phyloP scores from a whole-genome alignment of 2,888 invertebrate genomes.

The Opisthograptis luteolata region DNA sequence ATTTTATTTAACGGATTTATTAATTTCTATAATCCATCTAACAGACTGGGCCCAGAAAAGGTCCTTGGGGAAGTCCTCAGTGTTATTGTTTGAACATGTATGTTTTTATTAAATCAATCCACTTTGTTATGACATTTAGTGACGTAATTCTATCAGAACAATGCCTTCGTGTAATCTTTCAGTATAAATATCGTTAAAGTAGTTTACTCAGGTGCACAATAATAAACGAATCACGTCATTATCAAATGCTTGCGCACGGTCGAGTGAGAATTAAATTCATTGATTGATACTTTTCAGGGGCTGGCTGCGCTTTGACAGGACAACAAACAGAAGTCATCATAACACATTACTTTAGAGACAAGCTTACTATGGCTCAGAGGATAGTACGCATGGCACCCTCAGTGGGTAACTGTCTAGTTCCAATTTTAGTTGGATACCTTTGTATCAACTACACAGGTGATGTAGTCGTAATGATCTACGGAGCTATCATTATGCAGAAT shows the following conservation, averaged over 20 bases:
- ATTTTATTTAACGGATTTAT: too few species aligned
- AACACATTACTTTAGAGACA: slow-evolving; percentile 84
- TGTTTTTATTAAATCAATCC: slow-evolving; percentile 1
- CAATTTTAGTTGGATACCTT: slow-evolving; percentile 78
- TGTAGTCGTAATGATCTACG: slow-evolving; percentile 82
- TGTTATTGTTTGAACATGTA: neutral
- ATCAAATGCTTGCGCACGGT: slow-evolving; percentile 13
- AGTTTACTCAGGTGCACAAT: slow-evolving; percentile 33
- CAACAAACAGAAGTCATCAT: slow-evolving; percentile 84
- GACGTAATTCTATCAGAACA: slow-evolving; percentile 26
- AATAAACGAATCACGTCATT: slow-evolving; percentile 25
- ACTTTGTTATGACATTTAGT: slow-evolving; percentile 16
- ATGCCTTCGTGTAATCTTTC: slow-evolving; percentile 26
- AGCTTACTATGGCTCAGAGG: slow-evolving; percentile 77
- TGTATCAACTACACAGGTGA: slow-evolving; percentile 70
- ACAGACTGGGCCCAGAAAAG: neutral
- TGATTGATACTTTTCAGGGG: slow-evolving; percentile 67
- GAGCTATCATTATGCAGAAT: slow-evolving; percentile 84
- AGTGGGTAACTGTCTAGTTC: slow-evolving; percentile 80
- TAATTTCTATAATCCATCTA: slow-evolving; percentile 12
- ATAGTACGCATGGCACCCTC: slow-evolving; percentile 80
- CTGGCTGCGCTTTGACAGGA: slow-evolving; percentile 82
- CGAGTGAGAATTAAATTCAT: neutral
- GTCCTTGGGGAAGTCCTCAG: neutral
- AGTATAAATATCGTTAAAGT: slow-evolving; percentile 21